Base-by-base conservation (phyloP, 2,797 vertebrate species). In the Sebastes hubbsi region DNA sequence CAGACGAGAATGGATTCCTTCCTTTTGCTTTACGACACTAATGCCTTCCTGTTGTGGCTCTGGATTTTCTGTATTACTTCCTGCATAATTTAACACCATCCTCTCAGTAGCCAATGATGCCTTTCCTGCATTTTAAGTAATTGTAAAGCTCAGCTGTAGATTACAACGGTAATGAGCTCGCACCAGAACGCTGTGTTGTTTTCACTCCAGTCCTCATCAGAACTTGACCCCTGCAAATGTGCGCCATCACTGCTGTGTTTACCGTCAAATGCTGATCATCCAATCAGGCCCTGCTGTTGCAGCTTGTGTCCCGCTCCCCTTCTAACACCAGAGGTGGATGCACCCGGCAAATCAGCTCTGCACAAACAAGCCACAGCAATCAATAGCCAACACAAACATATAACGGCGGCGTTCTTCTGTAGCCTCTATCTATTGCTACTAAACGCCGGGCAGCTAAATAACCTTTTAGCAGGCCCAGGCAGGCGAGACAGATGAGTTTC, bases 401-500 rank as follows among this genome's bases (percentile, higher is more conserved):
- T 55, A 87, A 77, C 12, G 13, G 36, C 12, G 4, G 46, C 73
- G 73, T 84, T 82, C 72, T 69, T 77, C 65, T 30, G 67, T 80
- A 69, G 72, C 58, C 42, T 82, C 86, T 80, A 66, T 88, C 88
- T 85, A 73, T 71, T 84, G 81, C 82, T 84, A 68, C 75, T 85
- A 78, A 92, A 81, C 80, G 69, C 56, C 2, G 34, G 78, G 86
- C 82, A 77, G 89, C 89, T 91, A 91, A 93, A 92, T 90, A 94
- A 92, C 88, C 88, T 91, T 90, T 92, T 86, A 83, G 90, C 38
- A 55, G 66, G 81, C 79, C 78, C 85, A 85, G 89, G 87, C 89
- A 91, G 86, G 86, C 80, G 80, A 93, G 91, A 93, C 89, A 81
- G 89, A 93, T 89, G 84, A 87, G 88, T 87, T 87, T 89, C 83